These are phyloP conservation scores for Glareola pratincola DNA, from an alignment of 2,113 vertebrate genomes.

Conservation along the genomic window DNA sequence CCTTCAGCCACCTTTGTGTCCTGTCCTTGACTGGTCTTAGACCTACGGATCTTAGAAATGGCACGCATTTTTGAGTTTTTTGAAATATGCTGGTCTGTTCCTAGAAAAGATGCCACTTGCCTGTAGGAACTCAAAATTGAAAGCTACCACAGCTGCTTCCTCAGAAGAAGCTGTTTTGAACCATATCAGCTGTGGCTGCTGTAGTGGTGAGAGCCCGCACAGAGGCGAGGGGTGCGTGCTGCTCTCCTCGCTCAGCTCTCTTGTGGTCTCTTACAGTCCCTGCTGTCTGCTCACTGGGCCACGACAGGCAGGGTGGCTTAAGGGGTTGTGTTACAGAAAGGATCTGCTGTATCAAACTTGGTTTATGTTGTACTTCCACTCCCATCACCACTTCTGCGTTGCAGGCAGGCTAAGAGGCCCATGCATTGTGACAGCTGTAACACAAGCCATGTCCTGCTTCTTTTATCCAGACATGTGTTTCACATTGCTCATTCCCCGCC, in stretches of 20 bases:
- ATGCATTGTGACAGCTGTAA: background rate
- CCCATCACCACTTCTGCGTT: background rate
- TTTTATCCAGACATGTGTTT: constrained; percentile 14
- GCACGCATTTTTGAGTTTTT: background rate
- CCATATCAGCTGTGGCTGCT: background rate
- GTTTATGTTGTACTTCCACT: background rate
- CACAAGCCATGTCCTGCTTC: constrained; percentile 9
- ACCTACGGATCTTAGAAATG: background rate
- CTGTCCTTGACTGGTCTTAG: background rate
- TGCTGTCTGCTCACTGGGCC: background rate
- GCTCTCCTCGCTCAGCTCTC: background rate
- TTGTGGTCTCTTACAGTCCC: background rate
- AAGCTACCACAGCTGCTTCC: background rate
- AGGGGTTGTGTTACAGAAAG: background rate
- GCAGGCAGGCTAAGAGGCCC: background rate
- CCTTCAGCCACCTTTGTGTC: background rate
- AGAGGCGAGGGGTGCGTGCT: background rate
- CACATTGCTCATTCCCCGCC: background rate
- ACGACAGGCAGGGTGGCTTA: background rate
- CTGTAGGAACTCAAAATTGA: background rate
- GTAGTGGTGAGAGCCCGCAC: background rate
- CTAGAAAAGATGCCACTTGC: background rate
- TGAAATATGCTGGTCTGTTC: background rate
- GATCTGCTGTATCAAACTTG: background rate
- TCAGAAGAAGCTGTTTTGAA: background rate